Percentiles rank a stretch among this genome's conserved stretches.
phyloP scores from a whole-genome alignment of 2,113 vertebrate species.

The Andinoacara biseriatus region DNA sequence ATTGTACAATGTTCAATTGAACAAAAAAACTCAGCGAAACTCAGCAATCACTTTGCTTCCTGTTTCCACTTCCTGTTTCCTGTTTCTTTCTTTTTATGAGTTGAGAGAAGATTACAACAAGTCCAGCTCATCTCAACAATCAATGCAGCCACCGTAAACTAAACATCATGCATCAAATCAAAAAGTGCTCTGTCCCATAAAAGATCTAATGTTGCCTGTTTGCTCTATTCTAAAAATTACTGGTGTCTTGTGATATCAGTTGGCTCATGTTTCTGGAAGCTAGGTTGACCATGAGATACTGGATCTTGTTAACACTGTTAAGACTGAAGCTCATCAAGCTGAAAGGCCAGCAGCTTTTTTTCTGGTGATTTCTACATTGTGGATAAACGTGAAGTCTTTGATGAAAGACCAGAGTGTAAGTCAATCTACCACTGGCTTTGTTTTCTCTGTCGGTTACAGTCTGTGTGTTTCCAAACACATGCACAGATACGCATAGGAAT shows the following conservation, averaged over 20 bases:
- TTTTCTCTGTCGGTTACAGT: background rate
- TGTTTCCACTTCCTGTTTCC: background rate
- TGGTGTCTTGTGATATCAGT: no score
- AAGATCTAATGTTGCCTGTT: no score
- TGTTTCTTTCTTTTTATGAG: no score
- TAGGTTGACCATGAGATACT: no score
- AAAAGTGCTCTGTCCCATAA: no score
- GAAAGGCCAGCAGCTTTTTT: no score
- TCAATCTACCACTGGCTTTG: background rate
- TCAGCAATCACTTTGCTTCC: background rate
- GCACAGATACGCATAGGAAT: background rate
- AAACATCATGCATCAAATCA: background rate
- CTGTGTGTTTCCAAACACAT: background rate
- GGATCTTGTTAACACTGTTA: no score
- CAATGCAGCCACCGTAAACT: background rate
- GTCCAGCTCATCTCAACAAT: rapidly evolving
- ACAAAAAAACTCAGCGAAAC: background rate
- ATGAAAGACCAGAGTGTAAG: rapidly evolving
- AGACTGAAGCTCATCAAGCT: no score
- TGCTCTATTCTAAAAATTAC: no score
- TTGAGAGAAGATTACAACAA: background rate
- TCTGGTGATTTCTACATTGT: background rate
- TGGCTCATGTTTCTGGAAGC: no score
- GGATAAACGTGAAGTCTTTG: background rate
- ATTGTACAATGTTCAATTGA: no score